Conservation (phyloP, 2,797 vertebrate species). For the Xenopus petersii region DNA sequence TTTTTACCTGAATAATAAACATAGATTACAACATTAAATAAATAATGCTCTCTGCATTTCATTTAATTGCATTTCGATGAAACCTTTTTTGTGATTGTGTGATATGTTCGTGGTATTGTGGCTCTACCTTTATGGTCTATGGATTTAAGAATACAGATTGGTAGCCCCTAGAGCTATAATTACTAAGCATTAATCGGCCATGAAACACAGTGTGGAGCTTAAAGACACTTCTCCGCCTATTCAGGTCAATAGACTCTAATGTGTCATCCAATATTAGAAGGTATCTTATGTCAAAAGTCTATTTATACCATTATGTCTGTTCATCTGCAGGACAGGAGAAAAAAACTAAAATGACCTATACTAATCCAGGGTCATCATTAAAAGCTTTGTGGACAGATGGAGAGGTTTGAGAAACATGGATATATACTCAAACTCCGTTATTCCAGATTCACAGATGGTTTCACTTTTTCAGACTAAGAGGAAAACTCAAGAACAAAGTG, state of each 20-base stretch:
- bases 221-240: not conserved
- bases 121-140: not conserved
- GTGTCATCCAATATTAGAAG: constrained; percentile 24
- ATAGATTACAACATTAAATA: too few species aligned
- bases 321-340: not conserved
- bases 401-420: constrained; percentile 38
- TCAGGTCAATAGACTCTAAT: constrained; percentile 9
- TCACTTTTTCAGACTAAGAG: constrained; percentile 31
- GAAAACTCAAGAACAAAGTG: constrained; percentile 7
- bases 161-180: not conserved
- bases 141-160: not conserved
- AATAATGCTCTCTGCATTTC: too few species aligned
- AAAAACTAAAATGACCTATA: constrained; percentile 30
- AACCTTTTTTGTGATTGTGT: not conserved
- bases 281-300: constrained; percentile 12
- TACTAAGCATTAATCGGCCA: not conserved
- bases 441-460: constrained; percentile 25
- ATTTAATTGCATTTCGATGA: too few species aligned
- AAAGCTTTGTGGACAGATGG: constrained; percentile 49
- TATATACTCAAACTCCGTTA: constrained; percentile 14
- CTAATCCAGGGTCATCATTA: constrained; percentile 44
- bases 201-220: not conserved
- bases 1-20: too few species aligned
- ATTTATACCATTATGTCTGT: not conserved
- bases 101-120: not conserved